phyloP scores from a whole-genome alignment of 1,140 invertebrate species.

The Dendroctonus valens region DNA sequence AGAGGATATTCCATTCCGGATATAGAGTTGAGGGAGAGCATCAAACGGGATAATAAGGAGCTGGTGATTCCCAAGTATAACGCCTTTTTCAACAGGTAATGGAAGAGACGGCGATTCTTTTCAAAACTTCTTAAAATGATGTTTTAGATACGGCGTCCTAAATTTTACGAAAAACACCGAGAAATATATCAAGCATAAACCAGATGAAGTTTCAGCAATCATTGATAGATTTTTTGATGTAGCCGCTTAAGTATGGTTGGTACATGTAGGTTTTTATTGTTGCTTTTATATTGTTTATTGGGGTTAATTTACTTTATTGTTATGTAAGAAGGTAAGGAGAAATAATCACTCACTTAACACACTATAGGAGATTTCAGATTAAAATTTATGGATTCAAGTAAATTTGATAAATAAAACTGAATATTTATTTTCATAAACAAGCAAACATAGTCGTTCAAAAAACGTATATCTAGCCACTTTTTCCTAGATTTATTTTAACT shows the following conservation, averaged over 20 bases:
- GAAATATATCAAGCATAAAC: slow-evolving; percentile 92
- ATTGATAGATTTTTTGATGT: slow-evolving; percentile 88
- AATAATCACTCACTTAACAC: too few relatives aligned
- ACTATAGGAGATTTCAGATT: too few relatives aligned
- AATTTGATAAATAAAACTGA: too few relatives aligned
- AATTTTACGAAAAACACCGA: slow-evolving; percentile 90
- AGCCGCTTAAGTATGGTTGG: slow-evolving; percentile 53
- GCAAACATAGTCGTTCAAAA: too few relatives aligned
- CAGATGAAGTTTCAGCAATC: slow-evolving; percentile 74
- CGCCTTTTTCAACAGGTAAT: slow-evolving; percentile 71
- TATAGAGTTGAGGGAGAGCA: slow-evolving; percentile 75
- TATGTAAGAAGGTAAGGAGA: too few relatives aligned
- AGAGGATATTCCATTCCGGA: slow-evolving; percentile 92
- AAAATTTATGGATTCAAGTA: too few relatives aligned
- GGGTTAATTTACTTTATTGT: too few relatives aligned
- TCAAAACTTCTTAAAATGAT: not conserved
- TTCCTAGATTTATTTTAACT: too few relatives aligned
- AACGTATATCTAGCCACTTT: too few relatives aligned
- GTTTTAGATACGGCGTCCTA: slow-evolving; percentile 62
- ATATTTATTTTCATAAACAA: too few relatives aligned
- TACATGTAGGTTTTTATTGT: too few relatives aligned
- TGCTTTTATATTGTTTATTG: too few relatives aligned
- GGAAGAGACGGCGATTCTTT: not conserved
- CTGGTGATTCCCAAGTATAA: slow-evolving; percentile 82
- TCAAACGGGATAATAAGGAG: slow-evolving; percentile 84